Conservation (phyloP, 2,797 vertebrate species). For the Halcyon leucocephala region DNA sequence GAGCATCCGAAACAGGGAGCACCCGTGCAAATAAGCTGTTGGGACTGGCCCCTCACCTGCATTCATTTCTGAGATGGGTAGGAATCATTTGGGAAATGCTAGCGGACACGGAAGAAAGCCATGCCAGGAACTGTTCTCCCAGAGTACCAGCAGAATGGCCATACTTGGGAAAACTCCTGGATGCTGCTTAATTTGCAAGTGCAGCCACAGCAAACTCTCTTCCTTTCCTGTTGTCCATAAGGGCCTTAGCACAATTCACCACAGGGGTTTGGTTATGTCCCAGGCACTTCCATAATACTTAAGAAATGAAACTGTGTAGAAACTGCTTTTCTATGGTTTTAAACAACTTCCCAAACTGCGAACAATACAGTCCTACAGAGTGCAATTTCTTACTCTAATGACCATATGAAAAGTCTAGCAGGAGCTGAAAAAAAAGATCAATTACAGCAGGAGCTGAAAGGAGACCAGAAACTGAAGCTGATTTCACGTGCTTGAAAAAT, state of each 20-base stretch:
- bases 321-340: neutral
- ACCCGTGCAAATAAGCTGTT: neutral
- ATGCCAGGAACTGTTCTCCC: neutral
- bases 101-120: neutral
- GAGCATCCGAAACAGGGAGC: neutral
- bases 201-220: neutral
- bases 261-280: neutral
- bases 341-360: neutral
- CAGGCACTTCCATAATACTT: neutral
- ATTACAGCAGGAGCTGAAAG: neutral
- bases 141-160: neutral
- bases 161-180: neutral
- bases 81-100: neutral
- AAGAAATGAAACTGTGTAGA: neutral
- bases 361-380: neutral
- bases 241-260: neutral
- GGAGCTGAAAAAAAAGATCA: neutral
- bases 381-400: neutral
- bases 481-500: neutral
- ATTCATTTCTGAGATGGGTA: neutral
- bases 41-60: neutral
- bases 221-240: neutral
- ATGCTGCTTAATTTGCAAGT: neutral
- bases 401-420: neutral
- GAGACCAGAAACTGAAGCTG: neutral